Evolutionary conservation across 2,797 vertebrate species (phyloP).

Genomic region (Chanos chanos): DNA sequence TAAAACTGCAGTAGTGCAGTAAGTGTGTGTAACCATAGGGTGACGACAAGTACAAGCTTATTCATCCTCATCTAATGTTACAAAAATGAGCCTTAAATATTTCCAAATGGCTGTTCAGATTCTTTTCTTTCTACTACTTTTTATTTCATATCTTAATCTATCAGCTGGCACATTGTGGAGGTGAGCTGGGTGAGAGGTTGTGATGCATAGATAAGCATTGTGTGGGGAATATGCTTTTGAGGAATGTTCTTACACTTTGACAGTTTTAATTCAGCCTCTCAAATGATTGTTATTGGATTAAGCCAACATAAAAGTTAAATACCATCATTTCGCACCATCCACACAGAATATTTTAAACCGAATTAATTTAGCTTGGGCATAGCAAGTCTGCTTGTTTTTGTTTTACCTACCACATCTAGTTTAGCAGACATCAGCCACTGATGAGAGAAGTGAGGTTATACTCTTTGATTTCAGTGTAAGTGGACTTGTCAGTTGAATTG

Average conservation of each 20-base stretch:
- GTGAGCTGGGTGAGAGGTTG: too few species aligned
- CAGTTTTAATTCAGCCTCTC: neutral
- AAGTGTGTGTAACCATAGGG: slow-evolving; percentile 30
- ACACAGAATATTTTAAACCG: too few species aligned
- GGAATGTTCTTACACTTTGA: slow-evolving; percentile 21
- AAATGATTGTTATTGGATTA: neutral
- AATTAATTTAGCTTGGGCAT: too few species aligned
- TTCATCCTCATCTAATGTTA: slow-evolving; percentile 47
- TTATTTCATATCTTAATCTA: slow-evolving; percentile 35
- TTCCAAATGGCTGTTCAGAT: slow-evolving; percentile 43
- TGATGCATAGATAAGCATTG: too few species aligned
- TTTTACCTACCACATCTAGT: too few species aligned
- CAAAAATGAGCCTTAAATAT: slow-evolving; percentile 66
- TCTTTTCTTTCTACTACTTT: slow-evolving; percentile 25
- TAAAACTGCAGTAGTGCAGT: slow-evolving; percentile 38
- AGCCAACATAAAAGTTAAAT: too few species aligned
- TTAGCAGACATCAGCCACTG: too few species aligned
- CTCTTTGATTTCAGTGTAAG: neutral
- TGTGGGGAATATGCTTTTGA: neutral
- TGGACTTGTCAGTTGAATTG: neutral
- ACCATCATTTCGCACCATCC: too few species aligned
- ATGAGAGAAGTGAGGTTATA: too few species aligned
- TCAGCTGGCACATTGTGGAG: too few species aligned
- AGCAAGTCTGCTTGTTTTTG: too few species aligned
- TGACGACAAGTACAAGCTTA: slow-evolving; percentile 33